Evolutionary conservation across 1,140 invertebrate species (phyloP), one percentile per base, ranked within the genome.

Genomic region (Bradysia coprophila): DNA sequence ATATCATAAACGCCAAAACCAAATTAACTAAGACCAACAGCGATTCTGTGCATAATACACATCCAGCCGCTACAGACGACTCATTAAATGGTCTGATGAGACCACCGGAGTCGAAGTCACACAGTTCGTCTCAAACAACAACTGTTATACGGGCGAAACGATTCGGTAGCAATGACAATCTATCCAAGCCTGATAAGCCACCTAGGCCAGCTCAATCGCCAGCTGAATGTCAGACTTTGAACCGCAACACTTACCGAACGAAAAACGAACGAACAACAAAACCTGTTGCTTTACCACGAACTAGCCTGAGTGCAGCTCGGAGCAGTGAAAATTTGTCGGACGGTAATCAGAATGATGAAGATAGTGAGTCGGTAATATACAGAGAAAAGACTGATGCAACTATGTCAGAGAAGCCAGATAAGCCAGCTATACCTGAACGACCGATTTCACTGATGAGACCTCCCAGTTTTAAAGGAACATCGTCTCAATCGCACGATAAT

Each of bases 381-480:
- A 64, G 37, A 53, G 64, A 10, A 6, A 23, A 3, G 48, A 47
- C 45, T 28, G 37, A 22, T 33, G 13, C 19, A 44, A 46, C 34
- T 23, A n/a, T n/a, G n/a, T 24, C 21, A 9, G 22, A 34, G 23
- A 20, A 11, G 5, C 32, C 37, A 18, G 40, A 42, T 2, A 81
- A 80, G 58, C 78, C 78, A 5, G 73, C 73, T 3, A 70, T 82
- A 37, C 79, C 79, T 11, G 76, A 79, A 51, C 64, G 78, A 41
- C 79, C 78, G 4, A 70, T 73, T n/a, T 70, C 69, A 22, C 59
- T 81, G 28, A 49, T 57, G 38, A 65, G 75, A 43, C 72, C 74
- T 15, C 65, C 68, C 3, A 71, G 70, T 54, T 68, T 75, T 47
- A 58, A 61, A 42, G 22, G 13, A 4, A 19, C 11, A 15, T 23